Evolutionary conservation across 2,888 invertebrate genomes (phyloP).

Genomic region (Coecobrya sp.): DNA sequence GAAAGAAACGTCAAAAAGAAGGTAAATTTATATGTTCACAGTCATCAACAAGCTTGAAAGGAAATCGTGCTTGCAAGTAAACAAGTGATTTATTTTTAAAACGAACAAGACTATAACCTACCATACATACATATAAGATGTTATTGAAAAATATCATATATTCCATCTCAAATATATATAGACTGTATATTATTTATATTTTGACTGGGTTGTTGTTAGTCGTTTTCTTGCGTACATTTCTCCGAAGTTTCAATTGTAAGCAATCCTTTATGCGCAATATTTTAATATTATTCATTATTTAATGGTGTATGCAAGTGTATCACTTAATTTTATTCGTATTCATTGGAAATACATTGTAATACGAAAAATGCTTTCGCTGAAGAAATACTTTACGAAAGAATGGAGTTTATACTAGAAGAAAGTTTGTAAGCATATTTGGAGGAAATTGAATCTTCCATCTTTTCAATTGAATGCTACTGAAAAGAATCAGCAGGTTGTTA

Average conservation of each 20-base stretch:
- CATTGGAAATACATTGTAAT: not conserved
- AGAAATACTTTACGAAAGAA: not conserved
- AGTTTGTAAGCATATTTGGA: not conserved
- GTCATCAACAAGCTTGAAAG: constrained; percentile 17
- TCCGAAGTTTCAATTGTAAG: not conserved
- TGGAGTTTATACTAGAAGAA: not conserved
- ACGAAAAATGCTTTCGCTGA: not conserved
- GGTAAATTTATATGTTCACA: not conserved
- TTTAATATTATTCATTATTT: not conserved
- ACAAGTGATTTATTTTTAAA: constrained; percentile 9
- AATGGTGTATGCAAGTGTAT: not conserved
- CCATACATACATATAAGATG: not conserved
- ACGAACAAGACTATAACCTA: constrained; percentile 9
- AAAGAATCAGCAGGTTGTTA: constrained; percentile 61
- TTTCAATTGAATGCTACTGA: constrained; percentile 31
- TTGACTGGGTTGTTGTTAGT: not conserved
- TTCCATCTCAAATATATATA: not conserved
- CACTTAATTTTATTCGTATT: not conserved
- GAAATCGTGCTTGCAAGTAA: not conserved
- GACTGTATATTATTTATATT: too few species aligned
- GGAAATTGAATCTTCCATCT: constrained; percentile 62
- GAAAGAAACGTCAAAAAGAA: not conserved
- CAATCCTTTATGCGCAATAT: not conserved
- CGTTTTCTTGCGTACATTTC: not conserved
- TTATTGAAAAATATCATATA: not conserved